These are phyloP conservation scores for Nebria salina DNA, from an alignment of 2,888 invertebrate species.

Conservation along the genomic window DNA sequence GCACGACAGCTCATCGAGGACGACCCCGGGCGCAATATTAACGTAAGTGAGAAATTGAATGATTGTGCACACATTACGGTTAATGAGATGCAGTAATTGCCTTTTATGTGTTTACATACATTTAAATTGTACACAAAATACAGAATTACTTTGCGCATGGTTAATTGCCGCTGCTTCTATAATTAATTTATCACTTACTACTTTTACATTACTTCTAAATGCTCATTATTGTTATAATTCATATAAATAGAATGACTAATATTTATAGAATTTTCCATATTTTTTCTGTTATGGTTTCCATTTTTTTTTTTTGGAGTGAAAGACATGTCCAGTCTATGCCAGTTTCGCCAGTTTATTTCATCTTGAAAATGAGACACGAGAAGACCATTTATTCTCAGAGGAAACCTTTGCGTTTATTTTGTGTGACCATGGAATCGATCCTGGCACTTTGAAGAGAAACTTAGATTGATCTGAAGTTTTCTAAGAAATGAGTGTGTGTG, in stretches of 20 bases:
- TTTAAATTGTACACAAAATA: not conserved
- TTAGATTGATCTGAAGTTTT: not conserved
- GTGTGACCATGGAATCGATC: not conserved
- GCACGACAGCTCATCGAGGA: conserved; percentile 81
- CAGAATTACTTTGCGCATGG: not conserved
- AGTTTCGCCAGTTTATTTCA: not conserved
- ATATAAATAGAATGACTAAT: not conserved
- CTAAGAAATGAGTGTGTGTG: not conserved
- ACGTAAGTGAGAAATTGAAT: conserved; percentile 64
- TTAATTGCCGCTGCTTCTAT: not conserved
- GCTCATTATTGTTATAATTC: too few species aligned
- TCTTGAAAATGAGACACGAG: not conserved
- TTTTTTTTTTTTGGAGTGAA: not conserved
- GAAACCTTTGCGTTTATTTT: not conserved
- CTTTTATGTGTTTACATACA: not conserved
- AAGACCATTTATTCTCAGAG: not conserved
- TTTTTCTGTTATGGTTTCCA: not conserved
- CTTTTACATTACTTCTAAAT: too few species aligned
- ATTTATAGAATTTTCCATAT: not conserved
- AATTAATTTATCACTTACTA: too few species aligned
- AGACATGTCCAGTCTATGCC: not conserved
- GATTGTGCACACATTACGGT: too few species aligned
- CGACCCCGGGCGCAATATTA: conserved; percentile 78
- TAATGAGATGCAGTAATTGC: not conserved
- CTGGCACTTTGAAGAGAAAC: not conserved